Evolutionary conservation across 2,113 vertebrate species (phyloP).

Genomic region (Zootoca vivipara): DNA sequence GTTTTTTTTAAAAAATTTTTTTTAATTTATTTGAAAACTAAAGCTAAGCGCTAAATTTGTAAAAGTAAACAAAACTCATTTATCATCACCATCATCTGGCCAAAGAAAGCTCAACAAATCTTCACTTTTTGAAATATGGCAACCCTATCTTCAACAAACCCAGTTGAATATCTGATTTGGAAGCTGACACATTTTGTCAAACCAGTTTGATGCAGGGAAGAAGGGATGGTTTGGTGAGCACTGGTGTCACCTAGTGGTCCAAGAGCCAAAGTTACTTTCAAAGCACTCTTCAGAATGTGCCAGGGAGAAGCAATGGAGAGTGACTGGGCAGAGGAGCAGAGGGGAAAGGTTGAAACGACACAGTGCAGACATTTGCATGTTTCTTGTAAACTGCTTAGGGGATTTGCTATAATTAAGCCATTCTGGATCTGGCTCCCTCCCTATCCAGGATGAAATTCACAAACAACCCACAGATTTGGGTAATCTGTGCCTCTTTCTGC

Average conservation of each 20-base stretch:
- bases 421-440: neutral
- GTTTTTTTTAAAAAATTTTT: too few relatives aligned
- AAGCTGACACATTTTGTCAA: neutral
- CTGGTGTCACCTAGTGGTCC: conserved; percentile 38
- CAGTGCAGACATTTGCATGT: neutral
- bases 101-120: too few relatives aligned
- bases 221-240: conserved; percentile 6
- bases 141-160: neutral
- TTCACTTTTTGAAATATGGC: too few relatives aligned
- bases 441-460: neutral
- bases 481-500: neutral
- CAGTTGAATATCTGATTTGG: neutral
- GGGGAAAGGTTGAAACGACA: neutral
- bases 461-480: neutral
- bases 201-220: neutral
- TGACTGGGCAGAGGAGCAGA: neutral
- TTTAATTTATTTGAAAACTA: too few relatives aligned
- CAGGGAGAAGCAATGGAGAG: neutral
- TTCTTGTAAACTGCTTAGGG: neutral
- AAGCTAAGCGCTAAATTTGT: fast-evolving
- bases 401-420: neutral
- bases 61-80: too few relatives aligned
- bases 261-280: conserved; percentile 9
- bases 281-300: neutral
- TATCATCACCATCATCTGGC: too few relatives aligned